Evolutionary conservation across 2,113 vertebrate species (phyloP).

Genomic region (Myiozetetes cayanensis): DNA sequence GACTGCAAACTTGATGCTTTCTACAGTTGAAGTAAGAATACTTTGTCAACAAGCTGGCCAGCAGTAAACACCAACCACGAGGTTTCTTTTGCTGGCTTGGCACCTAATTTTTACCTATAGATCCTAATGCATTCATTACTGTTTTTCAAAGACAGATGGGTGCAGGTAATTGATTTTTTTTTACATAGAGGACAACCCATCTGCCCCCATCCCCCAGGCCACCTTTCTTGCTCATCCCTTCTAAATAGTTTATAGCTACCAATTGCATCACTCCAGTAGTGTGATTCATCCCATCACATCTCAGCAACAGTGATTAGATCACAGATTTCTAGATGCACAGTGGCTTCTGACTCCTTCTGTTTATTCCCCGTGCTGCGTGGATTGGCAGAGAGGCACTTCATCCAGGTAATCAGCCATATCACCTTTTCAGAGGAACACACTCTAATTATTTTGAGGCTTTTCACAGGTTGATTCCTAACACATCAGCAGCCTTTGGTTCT

Average conservation of each 20-base stretch:
- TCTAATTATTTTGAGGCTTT: background rate
- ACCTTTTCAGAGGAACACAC: background rate
- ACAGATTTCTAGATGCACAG: background rate
- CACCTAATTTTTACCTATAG: background rate
- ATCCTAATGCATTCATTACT: background rate
- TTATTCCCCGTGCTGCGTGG: background rate
- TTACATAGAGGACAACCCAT: rapidly evolving
- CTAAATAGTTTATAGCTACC: background rate
- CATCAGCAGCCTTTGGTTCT: background rate
- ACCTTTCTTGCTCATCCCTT: background rate
- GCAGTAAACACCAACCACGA: background rate
- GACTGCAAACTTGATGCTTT: background rate
- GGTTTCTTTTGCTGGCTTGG: background rate
- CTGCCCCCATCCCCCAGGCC: rapidly evolving
- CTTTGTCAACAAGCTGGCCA: background rate
- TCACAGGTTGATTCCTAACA: background rate
- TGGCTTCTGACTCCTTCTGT: background rate
- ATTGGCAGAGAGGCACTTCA: background rate
- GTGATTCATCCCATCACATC: background rate
- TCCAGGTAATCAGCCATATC: rapidly evolving
- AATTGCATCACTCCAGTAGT: background rate
- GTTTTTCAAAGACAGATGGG: background rate
- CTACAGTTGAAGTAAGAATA: background rate
- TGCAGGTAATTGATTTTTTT: background rate
- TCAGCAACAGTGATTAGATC: background rate